phyloP scores from a whole-genome alignment of 2,113 vertebrate species.

The Amphiprion percula region DNA sequence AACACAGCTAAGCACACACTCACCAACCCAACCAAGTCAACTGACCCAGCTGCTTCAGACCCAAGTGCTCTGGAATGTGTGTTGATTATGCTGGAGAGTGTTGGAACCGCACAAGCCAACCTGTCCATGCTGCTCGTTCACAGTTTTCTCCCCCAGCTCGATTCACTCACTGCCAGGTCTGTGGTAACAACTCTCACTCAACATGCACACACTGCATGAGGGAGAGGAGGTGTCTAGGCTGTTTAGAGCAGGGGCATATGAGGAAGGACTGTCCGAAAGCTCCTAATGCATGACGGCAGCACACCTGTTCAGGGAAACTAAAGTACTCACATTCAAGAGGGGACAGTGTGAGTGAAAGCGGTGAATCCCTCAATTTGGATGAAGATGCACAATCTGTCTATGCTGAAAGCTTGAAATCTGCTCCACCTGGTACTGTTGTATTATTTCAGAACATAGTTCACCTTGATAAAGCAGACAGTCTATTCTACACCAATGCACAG shows the following conservation, averaged over 20 bases:
- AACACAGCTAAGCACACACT: not conserved
- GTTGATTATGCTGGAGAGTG: not conserved
- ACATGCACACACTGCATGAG: not conserved
- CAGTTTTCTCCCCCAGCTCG: not conserved
- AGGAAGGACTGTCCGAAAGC: too few relatives aligned
- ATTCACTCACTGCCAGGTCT: not conserved
- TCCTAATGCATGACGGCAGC: not conserved
- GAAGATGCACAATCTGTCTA: not conserved
- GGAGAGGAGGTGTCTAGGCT: not conserved
- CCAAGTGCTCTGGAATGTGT: too few relatives aligned
- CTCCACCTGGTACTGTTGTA: not conserved
- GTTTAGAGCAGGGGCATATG: not conserved
- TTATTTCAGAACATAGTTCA: not conserved
- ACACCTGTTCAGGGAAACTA: not conserved
- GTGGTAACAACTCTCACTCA: not conserved
- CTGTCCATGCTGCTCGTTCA: not conserved
- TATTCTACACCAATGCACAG: not conserved
- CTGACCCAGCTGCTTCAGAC: not conserved
- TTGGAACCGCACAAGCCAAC: not conserved
- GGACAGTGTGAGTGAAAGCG: not conserved
- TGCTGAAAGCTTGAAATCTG: not conserved
- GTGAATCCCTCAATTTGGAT: not conserved
- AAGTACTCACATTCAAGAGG: not conserved
- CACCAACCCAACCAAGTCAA: not conserved
- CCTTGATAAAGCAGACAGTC: not conserved